phyloP scores from a whole-genome alignment of 2,797 vertebrate species.

The Phylloscopus collybita region DNA sequence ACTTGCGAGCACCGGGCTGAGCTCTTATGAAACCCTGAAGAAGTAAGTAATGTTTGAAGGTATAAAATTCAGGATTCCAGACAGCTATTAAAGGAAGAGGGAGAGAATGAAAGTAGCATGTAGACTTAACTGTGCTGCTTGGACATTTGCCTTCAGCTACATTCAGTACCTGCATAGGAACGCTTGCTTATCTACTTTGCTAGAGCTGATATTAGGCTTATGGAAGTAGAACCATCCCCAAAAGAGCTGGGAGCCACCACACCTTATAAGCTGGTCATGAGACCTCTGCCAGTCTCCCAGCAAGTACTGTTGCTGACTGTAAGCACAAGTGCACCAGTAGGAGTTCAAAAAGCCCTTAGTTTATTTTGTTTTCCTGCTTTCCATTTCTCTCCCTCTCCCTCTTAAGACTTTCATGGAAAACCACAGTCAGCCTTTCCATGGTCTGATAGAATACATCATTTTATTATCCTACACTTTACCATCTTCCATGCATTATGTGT shows the following conservation, averaged over 20 bases:
- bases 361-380: not conserved
- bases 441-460: not conserved
- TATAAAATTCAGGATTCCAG: not conserved
- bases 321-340: not conserved
- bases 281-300: not conserved
- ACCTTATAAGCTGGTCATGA: not conserved
- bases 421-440: not conserved
- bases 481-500: accelerated
- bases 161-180: not conserved
- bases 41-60: not conserved
- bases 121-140: not conserved
- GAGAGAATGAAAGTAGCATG: not conserved
- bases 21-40: not conserved
- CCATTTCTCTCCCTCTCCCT: not conserved
- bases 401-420: not conserved
- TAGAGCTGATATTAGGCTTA: not conserved
- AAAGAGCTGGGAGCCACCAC: not conserved
- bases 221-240: not conserved
- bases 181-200: not conserved
- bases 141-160: not conserved
- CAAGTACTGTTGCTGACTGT: not conserved
- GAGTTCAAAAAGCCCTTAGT: not conserved
- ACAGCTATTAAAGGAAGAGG: not conserved
- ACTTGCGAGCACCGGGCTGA: not conserved
- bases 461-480: not conserved